Base-by-base conservation (phyloP, 2,888 invertebrate genomes). In the Conistra vaccinii region DNA sequence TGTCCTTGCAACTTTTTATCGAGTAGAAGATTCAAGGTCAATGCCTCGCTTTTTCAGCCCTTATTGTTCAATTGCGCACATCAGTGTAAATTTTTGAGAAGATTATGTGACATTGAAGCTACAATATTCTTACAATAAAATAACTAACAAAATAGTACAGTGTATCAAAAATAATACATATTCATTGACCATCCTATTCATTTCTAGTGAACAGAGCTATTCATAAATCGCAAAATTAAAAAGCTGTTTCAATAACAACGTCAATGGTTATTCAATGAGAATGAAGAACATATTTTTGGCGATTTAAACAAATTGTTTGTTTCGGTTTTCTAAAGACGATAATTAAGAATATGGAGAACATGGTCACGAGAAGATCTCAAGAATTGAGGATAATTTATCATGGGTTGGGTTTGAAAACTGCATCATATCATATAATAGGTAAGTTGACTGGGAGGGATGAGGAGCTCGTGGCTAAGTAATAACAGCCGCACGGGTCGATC, bases 221-320 rank as follows among this genome's bases (percentile, higher is more conserved):
- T 69, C 35, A 69, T 45, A 14, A 35, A 45, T 69, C 2, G 0
- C n/a, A 14, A 69, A n/a, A 45, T 29, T 67, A 32, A 20, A 35
- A 48, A 69, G 45, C 14, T 26, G n/a, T 48, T 26, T 32, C 32
- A 69, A 69, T 26, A 32, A 7, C 10, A 10, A 12, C 39, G 32
- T 35, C 67, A 60, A 60, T 51, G 6, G 20, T 51, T 70, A 23
- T 26, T 23, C 10, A 70, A 51, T 29, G 17, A 51, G 7, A 69
- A 29, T 23, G 3, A 23, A 69, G 23, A 70, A 70, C 69, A 48
- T 1, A 3, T 48, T 69, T 68, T 69, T 35, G 35, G 23, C 17
- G 10, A 39, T 20, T 60, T 3, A 39, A 35, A 20, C 20, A 58
- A 20, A 17, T 39, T 61, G 26, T 60, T 67, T 53, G 20, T 57